Evolutionary conservation across 2,888 invertebrate genomes (phyloP), one percentile per base, ranked within the genome.

Genomic region (Orchesella flavescens): DNA sequence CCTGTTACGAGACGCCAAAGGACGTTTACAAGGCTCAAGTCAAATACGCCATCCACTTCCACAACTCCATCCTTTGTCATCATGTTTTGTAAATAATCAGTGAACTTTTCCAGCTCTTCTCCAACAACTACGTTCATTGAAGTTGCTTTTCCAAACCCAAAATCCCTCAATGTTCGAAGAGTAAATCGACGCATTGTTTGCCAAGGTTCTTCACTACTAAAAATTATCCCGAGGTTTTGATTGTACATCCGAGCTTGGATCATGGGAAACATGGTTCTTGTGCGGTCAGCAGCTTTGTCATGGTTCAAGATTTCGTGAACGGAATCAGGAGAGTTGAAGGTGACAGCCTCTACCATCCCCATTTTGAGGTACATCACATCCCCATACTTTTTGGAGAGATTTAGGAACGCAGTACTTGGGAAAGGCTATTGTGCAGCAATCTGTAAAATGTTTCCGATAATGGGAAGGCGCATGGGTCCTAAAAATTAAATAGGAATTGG

Each of bases 281-380:
- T n/a, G n/a, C n/a, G n/a, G n/a, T n/a, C n/a, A n/a, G n/a, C n/a
- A n/a, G 69, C 12, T n/a, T n/a, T n/a, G n/a, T n/a, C n/a, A n/a
- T n/a, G n/a, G n/a, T n/a, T n/a, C n/a, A n/a, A n/a, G n/a, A n/a
- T n/a, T n/a, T n/a, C 69, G 17, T n/a, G 21, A 23, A 77, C 34
- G 1, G 44, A 7, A 0, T 55, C 15, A 13, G 19, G 46, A 15
- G 77, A 77, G 10, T 59, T 46, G 15, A 77, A 49, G n/a, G n/a
- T n/a, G 1, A 61, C 77, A 9, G 66, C 77, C n/a, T n/a, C n/a
- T n/a, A n/a, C n/a, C n/a, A 0, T 13, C 10, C 79, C 79, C 72
- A 79, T 44, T 23, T 79, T 79, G 0, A 79, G 10, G 23, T 72
- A 79, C 79, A 73, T 79, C 7, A 79, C 55, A 57, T 79, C 79